Base-by-base conservation (phyloP, 2,797 vertebrate genomes). In the Enteromius trimaculatus region DNA sequence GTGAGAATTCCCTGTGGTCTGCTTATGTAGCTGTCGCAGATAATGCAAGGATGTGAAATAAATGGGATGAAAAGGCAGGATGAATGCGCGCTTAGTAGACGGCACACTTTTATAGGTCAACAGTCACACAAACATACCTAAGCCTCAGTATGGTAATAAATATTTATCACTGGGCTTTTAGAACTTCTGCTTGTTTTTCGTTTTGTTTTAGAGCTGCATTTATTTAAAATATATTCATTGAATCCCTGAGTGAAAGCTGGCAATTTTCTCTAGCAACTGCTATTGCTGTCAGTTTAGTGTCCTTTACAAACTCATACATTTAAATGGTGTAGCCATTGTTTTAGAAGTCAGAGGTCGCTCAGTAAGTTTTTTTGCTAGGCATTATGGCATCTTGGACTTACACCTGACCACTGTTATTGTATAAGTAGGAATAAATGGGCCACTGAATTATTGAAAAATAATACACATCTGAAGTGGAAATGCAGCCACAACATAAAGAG, bases 41-140 rank as follows among this genome's bases (percentile, higher is more conserved):
- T 68, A 77, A 76, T 68, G 62, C 14, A 3, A 81, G 74, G 68
- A 81, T 81, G 66, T 60, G 62, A 78, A 81, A 85, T 66, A 80
- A 80, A 84, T 69, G 64, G 34, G 78, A 81, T 76, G 31, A 76
- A 80, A 69, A 75, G 71, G 53, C 71, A 26, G 60, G 55, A 65
- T 78, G 58, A 69, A 80, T 64, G 58, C 31, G 4, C 3, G 37
- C 19, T 82, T 77, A 76, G 80, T 65, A 82, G 80, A 82, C 6
- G 4, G 19, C 80, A 53, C 83, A 75, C 42, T 74, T 87, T 79
- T 84, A 79, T 70, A 66, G 86, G 83, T 83, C 86, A 87, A 49
- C 80, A 80, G 84, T 77, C 80, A 76, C 19, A 70, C 53, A 77
- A 85, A 82, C 77, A 77, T 37, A 58, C 70, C 83, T 85, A 77